phyloP scores from a whole-genome alignment of 2,888 invertebrate species.

The Automeris io region DNA sequence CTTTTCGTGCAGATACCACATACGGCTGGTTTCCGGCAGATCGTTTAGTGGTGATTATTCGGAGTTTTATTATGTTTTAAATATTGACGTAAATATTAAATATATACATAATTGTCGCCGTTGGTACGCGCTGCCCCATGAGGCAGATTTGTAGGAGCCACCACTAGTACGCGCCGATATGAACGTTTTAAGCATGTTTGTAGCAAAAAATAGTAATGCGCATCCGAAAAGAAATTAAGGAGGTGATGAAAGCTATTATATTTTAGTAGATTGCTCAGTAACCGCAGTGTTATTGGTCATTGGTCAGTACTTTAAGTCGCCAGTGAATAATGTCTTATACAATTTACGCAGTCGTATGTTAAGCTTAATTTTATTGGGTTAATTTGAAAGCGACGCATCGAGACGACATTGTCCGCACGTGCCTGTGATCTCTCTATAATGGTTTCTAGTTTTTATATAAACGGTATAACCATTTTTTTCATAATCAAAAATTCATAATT shows the following conservation, averaged over 20 bases:
- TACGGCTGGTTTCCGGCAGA: too few relatives aligned
- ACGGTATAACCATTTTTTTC: neutral
- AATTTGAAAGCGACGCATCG: slow-evolving; percentile 35
- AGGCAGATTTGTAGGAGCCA: neutral
- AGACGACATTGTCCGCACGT: slow-evolving; percentile 29
- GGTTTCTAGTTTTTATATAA: neutral
- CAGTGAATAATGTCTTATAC: slow-evolving; percentile 21
- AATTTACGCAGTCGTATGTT: slow-evolving; percentile 42
- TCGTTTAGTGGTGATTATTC: too few relatives aligned
- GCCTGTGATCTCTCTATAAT: slow-evolving; percentile 21
- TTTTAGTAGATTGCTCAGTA: neutral
- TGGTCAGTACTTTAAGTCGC: neutral
- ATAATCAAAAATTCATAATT: neutral
- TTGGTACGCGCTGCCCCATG: too few relatives aligned
- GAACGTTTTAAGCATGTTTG: neutral
- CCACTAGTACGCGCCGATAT: neutral
- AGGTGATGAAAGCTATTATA: neutral
- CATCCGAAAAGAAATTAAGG: neutral
- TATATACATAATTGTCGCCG: too few relatives aligned
- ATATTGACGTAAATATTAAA: too few relatives aligned
- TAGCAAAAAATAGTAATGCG: neutral
- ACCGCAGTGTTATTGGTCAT: neutral
- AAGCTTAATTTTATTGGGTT: slow-evolving; percentile 44
- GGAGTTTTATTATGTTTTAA: too few relatives aligned
- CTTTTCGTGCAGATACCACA: too few relatives aligned